A percentile compares a stretch with the other conserved stretches of the same genome.
phyloP scores from a whole-genome alignment of 2,797 vertebrate genomes.

The Pygocentrus nattereri region DNA sequence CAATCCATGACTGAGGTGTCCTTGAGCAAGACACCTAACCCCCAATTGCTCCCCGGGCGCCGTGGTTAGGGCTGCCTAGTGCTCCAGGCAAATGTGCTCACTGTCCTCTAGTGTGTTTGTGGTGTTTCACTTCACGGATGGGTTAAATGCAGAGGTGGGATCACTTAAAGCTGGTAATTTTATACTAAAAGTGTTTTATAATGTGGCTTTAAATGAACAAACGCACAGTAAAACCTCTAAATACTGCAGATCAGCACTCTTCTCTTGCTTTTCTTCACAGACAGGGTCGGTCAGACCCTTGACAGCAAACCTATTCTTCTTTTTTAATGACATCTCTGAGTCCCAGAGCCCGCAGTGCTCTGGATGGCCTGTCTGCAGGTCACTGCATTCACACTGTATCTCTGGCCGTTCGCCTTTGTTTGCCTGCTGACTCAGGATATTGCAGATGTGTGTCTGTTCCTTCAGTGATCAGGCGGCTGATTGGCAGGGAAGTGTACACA shows the following conservation, averaged over 20 bases:
- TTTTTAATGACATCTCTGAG: background rate
- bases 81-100: too few relatives aligned
- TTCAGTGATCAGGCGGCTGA: constrained; percentile 72
- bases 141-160: too few relatives aligned
- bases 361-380: constrained; percentile 73
- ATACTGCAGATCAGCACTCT: background rate
- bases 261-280: background rate
- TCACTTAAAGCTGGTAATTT: too few relatives aligned
- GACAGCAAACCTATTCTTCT: background rate
- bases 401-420: constrained; percentile 65
- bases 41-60: too few relatives aligned
- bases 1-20: too few relatives aligned
- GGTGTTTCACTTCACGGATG: too few relatives aligned
- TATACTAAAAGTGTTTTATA: too few relatives aligned
- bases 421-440: constrained; percentile 82
- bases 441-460: constrained; percentile 75
- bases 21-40: too few relatives aligned
- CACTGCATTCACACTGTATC: constrained; percentile 77
- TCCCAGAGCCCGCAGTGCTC: background rate
- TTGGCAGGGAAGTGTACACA: constrained; percentile 81
- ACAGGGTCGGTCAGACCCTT: background rate
- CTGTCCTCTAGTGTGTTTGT: too few relatives aligned
- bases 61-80: too few relatives aligned
- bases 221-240: too few relatives aligned
- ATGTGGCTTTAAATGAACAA: too few relatives aligned